Evolutionary conservation across 2,113 vertebrate species (phyloP).

Genomic region (Nesogale talazaci): DNA sequence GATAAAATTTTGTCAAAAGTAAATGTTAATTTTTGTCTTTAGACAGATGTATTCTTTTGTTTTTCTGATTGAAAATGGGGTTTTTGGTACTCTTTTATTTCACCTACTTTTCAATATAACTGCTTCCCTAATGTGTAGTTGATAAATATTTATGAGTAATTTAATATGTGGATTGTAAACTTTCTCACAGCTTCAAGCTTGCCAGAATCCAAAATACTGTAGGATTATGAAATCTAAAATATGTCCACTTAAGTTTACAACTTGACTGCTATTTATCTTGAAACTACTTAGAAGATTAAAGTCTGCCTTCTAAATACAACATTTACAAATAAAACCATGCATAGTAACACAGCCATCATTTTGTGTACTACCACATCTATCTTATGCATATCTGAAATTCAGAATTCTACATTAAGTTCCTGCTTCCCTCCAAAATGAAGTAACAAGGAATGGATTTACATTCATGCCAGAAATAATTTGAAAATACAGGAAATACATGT

Average conservation of each 20-base stretch:
- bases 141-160: constrained; percentile 33
- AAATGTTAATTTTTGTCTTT: background rate
- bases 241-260: background rate
- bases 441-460: background rate
- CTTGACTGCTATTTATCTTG: background rate
- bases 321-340: background rate
- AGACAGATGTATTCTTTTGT: background rate
- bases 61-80: background rate
- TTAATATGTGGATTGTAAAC: constrained; percentile 15
- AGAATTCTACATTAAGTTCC: background rate
- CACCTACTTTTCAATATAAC: constrained; percentile 40
- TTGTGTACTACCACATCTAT: background rate
- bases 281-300: constrained; percentile 4
- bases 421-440: background rate
- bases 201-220: background rate
- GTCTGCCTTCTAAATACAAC: background rate
- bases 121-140: background rate
- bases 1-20: background rate
- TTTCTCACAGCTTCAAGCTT: background rate
- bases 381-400: background rate
- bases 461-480: background rate
- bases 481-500: background rate
- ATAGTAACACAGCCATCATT: background rate
- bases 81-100: constrained; percentile 24
- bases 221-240: constrained; percentile 45